These are phyloP conservation scores for Gavia stellata DNA, from an alignment of 2,113 vertebrate species.

Conservation along the genomic window DNA sequence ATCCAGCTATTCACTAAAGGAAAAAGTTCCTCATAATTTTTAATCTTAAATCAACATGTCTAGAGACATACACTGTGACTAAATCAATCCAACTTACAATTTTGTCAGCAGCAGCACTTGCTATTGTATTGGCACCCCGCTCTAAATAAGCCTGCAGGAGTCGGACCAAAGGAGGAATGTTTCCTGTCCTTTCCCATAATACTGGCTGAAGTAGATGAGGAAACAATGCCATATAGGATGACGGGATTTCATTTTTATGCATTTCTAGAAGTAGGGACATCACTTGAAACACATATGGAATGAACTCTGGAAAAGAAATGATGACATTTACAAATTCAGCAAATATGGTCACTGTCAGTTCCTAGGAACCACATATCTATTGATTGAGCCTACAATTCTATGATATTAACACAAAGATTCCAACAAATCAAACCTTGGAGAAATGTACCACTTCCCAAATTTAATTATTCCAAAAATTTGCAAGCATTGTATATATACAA, in stretches of 20 bases:
- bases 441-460: not conserved
- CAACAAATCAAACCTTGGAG: not conserved
- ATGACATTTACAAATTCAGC: not conserved
- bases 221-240: constrained; percentile 94
- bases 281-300: constrained; percentile 98
- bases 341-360: not conserved
- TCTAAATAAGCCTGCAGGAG: constrained; percentile 94
- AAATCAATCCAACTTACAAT: constrained; percentile 79
- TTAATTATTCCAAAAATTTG: not conserved
- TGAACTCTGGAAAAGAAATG: constrained; percentile 82
- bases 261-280: constrained; percentile 99
- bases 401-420: not conserved
- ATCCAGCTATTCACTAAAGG: not conserved
- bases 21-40: not conserved
- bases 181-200: constrained; percentile 94
- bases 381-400: not conserved
- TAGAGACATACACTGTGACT: not conserved
- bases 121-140: constrained; percentile 85
- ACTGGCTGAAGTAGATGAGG: constrained; percentile 95
- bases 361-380: rapidly evolving
- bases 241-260: constrained; percentile 88
- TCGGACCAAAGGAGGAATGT: constrained; percentile 94
- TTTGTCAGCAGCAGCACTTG: constrained; percentile 87
- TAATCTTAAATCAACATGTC: not conserved
- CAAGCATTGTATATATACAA: not conserved